Conservation (phyloP, 2,113 vertebrate genomes). For the Nothobranchius kuhntae region DNA sequence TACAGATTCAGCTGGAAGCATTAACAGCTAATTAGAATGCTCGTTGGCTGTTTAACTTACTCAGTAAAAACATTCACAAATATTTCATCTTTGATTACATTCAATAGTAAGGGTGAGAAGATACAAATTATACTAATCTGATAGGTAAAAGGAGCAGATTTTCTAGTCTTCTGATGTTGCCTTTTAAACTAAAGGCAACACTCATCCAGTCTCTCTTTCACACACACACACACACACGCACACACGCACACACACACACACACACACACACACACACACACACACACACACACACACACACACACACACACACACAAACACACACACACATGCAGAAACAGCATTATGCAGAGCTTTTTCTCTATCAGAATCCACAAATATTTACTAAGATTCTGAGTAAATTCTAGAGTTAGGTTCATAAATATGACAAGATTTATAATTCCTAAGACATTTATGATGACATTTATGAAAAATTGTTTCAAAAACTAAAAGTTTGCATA, state of each 20-base stretch:
- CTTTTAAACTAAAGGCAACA: neutral
- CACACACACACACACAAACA: neutral
- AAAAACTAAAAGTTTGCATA: constrained; percentile 36
- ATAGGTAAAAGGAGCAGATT: neutral
- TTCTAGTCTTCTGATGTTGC: neutral
- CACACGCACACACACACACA: neutral
- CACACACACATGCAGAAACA: neutral
- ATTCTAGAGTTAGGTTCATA: neutral
- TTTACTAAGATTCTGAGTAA: neutral
- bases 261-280: neutral
- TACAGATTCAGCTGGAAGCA: neutral
- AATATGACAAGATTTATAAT: constrained; percentile 10
- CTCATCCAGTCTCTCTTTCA: neutral
- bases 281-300: neutral
- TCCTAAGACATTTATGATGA: neutral
- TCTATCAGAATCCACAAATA: neutral
- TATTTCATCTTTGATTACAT: neutral
- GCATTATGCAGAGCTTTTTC: neutral
- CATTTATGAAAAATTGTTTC: neutral
- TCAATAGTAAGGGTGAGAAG: neutral
- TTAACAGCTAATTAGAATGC: neutral
- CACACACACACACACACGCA: no score
- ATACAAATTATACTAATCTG: neutral
- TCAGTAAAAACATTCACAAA: neutral
- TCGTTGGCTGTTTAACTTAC: neutral